These are phyloP conservation scores for Gryllus bimaculatus DNA, from an alignment of 1,140 invertebrate genomes.

Conservation along the genomic window DNA sequence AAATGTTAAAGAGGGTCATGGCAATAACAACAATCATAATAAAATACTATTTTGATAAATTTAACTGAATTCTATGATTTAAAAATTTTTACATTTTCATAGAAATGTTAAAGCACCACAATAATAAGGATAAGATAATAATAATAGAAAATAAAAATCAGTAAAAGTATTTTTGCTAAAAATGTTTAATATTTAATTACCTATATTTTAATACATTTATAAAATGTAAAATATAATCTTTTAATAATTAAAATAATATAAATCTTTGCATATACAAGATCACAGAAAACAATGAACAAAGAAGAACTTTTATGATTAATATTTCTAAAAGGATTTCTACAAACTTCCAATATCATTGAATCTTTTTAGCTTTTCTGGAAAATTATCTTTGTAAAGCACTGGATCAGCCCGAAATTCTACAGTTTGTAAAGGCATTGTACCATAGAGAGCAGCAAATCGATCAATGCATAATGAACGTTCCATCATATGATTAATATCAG, in stretches of 20 bases:
- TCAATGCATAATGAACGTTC: slow-evolving; percentile 89
- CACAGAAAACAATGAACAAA: not conserved
- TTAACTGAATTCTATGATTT: too few species aligned
- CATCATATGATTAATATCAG: slow-evolving; percentile 85
- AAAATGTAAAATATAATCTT: too few species aligned
- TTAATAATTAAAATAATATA: not conserved
- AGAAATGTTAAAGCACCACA: too few species aligned
- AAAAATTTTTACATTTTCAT: too few species aligned
- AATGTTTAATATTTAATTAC: too few species aligned
- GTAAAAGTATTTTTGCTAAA: too few species aligned
- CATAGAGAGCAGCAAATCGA: slow-evolving; percentile 72
- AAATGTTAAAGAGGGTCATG: too few species aligned
- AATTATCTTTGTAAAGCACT: slow-evolving; percentile 81
- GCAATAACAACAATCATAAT: too few species aligned
- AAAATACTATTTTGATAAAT: too few species aligned
- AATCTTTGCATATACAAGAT: not conserved
- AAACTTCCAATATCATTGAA: slow-evolving; percentile 88
- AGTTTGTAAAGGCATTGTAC: slow-evolving; percentile 75
- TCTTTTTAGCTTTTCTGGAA: slow-evolving; percentile 76
- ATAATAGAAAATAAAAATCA: too few species aligned
- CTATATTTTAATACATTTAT: too few species aligned
- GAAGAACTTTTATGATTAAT: not conserved
- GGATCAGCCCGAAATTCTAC: slow-evolving; percentile 93
- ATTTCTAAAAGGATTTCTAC: slow-evolving; percentile 35
- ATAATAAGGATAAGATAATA: too few species aligned